Conservation (phyloP, 2,797 vertebrate genomes). For the Rhincodon typus region DNA sequence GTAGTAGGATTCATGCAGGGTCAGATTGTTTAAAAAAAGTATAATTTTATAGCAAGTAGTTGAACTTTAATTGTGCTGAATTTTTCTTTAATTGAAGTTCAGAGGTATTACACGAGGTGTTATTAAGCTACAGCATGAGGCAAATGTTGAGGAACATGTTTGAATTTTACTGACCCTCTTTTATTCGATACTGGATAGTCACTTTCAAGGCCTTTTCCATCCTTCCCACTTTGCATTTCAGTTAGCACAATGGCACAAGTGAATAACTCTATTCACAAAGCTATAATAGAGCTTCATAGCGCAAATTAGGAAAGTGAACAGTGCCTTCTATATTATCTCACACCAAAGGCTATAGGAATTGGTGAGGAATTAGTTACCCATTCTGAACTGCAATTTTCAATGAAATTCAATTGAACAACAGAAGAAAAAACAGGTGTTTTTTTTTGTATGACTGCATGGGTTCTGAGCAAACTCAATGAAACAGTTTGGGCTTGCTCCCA, state of each 20-base stretch:
- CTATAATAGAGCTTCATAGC: slow-evolving; percentile 26
- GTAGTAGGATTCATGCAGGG: not conserved
- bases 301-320: not conserved
- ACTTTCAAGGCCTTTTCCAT: slow-evolving; percentile 28
- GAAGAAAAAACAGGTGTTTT: slow-evolving; percentile 30
- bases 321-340: slow-evolving; percentile 6
- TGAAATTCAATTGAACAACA: not conserved
- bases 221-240: slow-evolving; percentile 42
- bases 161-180: not conserved
- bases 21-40: not conserved
- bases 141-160: not conserved
- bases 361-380: slow-evolving; percentile 34
- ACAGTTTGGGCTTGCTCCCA: not conserved
- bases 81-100: not conserved
- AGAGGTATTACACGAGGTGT: not conserved
- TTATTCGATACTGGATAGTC: slow-evolving; percentile 1
- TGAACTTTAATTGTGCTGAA: not conserved
- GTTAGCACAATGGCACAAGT: slow-evolving; percentile 4
- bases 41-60: not conserved
- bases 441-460: not conserved
- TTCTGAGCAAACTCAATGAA: slow-evolving; percentile 1
- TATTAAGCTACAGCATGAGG: slow-evolving; percentile 14
- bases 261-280: slow-evolving; percentile 35
- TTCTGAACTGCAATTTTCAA: not conserved
- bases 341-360: slow-evolving; percentile 1